Conservation (phyloP, 2,888 invertebrate genomes). For the Stegophylla sp. region DNA sequence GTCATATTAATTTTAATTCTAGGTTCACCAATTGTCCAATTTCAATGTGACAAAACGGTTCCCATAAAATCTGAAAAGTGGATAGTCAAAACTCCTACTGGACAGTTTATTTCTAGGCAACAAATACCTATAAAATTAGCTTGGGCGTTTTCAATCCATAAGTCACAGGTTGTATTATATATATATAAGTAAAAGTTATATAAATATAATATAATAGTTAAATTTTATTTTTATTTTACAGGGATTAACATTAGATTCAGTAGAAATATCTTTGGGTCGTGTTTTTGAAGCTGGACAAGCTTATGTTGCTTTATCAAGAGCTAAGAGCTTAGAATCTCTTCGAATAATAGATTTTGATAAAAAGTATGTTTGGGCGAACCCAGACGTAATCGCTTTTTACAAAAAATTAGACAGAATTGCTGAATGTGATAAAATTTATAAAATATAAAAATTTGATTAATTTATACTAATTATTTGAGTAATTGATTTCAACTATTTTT, state of each 20-base stretch:
- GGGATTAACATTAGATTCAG: constrained; percentile 92
- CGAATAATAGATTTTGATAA: constrained; percentile 85
- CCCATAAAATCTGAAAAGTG: constrained; percentile 80
- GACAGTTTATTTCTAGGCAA: constrained; percentile 67
- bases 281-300: constrained; percentile 97
- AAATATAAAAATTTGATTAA: constrained; percentile 50
- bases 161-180: constrained; percentile 71
- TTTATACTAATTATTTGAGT: too few relatives aligned
- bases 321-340: constrained; percentile 84
- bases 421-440: constrained; percentile 70
- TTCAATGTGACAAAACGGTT: constrained; percentile 73
- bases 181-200: constrained; percentile 9
- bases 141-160: constrained; percentile 98
- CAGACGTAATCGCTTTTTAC: constrained; percentile 83
- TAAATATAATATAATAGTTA: not conserved
- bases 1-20: too few relatives aligned
- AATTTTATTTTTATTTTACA: constrained; percentile 66
- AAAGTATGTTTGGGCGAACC: constrained; percentile 87
- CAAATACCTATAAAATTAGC: constrained; percentile 90
- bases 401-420: constrained; percentile 73
- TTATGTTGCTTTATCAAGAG: constrained; percentile 92
- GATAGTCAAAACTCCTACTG: constrained; percentile 74
- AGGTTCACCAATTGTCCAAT: constrained; percentile 68
- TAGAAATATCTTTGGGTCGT: constrained; percentile 88
- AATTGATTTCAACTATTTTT: too few relatives aligned